A percentile compares a stretch with the other conserved stretches of the same genome.
Conservation (phyloP, 2,888 invertebrate species). For the Glaucopsyche alexis region DNA sequence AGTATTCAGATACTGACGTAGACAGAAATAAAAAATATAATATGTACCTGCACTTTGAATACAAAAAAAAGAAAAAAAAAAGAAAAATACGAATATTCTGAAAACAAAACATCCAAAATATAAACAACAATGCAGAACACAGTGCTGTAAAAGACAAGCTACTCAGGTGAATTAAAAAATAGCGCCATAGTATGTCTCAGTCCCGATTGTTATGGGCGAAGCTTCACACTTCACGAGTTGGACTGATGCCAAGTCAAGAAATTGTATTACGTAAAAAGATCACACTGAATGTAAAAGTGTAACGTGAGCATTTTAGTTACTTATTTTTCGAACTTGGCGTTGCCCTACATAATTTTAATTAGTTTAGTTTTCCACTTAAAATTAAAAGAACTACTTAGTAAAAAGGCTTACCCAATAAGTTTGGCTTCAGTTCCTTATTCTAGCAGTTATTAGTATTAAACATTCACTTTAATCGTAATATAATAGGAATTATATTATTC, state of each 20-base stretch:
- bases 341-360: not conserved
- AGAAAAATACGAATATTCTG: not conserved
- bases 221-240: conserved; percentile 21
- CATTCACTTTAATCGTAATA: conserved; percentile 30
- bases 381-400: not conserved
- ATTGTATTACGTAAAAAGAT: conserved; percentile 27
- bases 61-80: not conserved
- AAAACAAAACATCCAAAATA: conserved; percentile 10
- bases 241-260: conserved; percentile 26
- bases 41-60: not conserved
- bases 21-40: not conserved
- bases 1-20: not conserved
- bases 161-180: conserved; percentile 28
- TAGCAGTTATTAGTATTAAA: conserved; percentile 19
- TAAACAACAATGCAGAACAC: not conserved
- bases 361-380: not conserved
- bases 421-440: conserved; percentile 8
- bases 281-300: not conserved
- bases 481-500: conserved; percentile 44
- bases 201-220: conserved; percentile 17
- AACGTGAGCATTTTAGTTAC: not conserved
- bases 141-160: conserved; percentile 15
- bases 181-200: not conserved
- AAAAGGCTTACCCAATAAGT: conserved; percentile 28
- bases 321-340: not conserved